These are phyloP conservation scores for Capromys pilorides DNA, from an alignment of 2,797 vertebrate species.

Conservation along the genomic window DNA sequence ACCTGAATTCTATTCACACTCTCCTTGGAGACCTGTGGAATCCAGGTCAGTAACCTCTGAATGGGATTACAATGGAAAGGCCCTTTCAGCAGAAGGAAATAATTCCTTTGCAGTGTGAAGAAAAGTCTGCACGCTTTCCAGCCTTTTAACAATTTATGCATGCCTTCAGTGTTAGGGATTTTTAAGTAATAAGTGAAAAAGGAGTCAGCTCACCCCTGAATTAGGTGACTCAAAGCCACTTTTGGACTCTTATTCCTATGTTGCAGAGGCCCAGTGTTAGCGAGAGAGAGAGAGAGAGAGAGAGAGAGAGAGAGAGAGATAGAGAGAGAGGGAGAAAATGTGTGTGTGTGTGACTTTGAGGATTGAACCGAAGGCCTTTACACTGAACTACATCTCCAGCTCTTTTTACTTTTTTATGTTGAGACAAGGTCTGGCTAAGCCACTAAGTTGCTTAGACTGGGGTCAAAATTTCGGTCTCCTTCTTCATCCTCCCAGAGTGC, in stretches of 20 bases:
- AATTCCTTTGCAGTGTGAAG: slow-evolving; percentile 39
- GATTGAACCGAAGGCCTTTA: not conserved
- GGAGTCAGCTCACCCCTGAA: not conserved
- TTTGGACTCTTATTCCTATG: not conserved
- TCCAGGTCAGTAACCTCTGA: slow-evolving; percentile 1
- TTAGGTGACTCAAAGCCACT: not conserved
- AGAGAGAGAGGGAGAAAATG: not conserved
- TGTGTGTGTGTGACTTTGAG: not conserved
- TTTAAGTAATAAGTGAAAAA: slow-evolving; percentile 44
- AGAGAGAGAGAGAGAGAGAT: too few relatives aligned
- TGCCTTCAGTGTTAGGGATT: slow-evolving; percentile 31
- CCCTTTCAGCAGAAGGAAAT: slow-evolving; percentile 40
- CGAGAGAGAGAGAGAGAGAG: too few relatives aligned
- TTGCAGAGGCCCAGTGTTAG: not conserved
- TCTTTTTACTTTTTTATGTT: not conserved
- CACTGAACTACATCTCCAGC: not conserved
- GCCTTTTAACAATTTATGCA: not conserved
- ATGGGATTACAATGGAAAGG: slow-evolving; percentile 43
- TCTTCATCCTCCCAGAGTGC: not conserved
- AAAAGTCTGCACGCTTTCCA: not conserved
- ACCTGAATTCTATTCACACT: slow-evolving; percentile 38
- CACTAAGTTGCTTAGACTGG: not conserved
- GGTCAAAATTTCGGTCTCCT: not conserved
- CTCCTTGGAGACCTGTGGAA: not conserved
- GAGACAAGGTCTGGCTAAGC: not conserved